Evolutionary conservation across 1,140 invertebrate species (phyloP).

Genomic region (Drosophila lowei): DNA sequence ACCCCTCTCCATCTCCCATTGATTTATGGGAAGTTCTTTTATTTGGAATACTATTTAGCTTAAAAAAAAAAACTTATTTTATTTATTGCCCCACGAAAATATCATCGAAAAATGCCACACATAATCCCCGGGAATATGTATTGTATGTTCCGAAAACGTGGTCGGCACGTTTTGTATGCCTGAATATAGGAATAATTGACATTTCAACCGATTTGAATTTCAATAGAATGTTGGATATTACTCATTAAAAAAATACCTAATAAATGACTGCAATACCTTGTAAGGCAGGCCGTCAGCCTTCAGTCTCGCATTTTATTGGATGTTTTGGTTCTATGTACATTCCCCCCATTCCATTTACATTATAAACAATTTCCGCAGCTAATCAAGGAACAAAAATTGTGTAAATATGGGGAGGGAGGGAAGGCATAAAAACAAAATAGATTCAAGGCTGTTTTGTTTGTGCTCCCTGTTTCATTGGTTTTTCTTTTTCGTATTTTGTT

Average conservation of each 20-base stretch:
- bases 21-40: slow-evolving; percentile 51
- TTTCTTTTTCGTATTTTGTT: not conserved
- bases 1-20: not conserved
- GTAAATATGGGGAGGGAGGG: slow-evolving; percentile 17
- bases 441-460: slow-evolving; percentile 38
- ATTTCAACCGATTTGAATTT: slow-evolving; percentile 18
- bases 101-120: slow-evolving; percentile 57
- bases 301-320: slow-evolving; percentile 1
- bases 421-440: slow-evolving; percentile 23
- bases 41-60: slow-evolving; percentile 36
- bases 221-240: slow-evolving; percentile 10
- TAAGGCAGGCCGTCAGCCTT: not conserved
- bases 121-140: slow-evolving; percentile 26
- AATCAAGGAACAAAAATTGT: slow-evolving; percentile 37
- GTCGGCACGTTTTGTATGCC: slow-evolving; percentile 56
- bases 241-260: not conserved
- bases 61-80: slow-evolving; percentile 43
- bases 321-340: not conserved
- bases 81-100: slow-evolving; percentile 53
- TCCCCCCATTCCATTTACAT: not conserved
- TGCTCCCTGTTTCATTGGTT: slow-evolving; percentile 3
- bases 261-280: not conserved
- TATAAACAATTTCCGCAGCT: slow-evolving; percentile 41
- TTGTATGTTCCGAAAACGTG: slow-evolving; percentile 42
- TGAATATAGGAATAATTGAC: slow-evolving; percentile 19